These are phyloP conservation scores for Anthopleura sola DNA, from an alignment of 64 coral and sea anemone genomes.

Conservation along the genomic window DNA sequence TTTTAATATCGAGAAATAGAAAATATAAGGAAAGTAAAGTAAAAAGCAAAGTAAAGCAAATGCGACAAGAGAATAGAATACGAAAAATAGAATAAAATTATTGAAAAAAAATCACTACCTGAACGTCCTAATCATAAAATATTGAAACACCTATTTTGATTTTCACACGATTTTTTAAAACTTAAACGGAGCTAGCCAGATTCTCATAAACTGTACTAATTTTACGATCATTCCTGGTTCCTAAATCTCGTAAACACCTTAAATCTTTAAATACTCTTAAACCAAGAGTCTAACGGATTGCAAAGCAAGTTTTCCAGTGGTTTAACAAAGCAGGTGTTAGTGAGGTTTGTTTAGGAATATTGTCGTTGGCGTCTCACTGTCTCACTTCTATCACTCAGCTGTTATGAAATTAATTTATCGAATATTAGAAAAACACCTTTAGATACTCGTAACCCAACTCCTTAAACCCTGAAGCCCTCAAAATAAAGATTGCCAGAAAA, in stretches of 20 bases:
- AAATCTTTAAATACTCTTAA: neutral
- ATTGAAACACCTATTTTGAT: neutral
- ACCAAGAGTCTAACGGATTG: neutral
- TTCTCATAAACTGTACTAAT: neutral
- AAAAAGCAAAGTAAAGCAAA: neutral
- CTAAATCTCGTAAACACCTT: too few relatives aligned
- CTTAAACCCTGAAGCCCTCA: neutral
- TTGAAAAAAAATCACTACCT: neutral
- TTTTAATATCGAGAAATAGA: neutral
- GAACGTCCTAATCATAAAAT: neutral
- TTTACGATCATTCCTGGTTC: neutral
- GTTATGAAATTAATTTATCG: constrained; percentile 22
- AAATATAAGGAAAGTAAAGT: neutral
- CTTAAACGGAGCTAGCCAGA: neutral
- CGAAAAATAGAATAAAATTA: neutral
- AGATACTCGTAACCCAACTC: neutral
- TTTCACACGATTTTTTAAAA: neutral
- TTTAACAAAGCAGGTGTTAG: neutral
- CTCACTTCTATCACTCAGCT: constrained; percentile 8
- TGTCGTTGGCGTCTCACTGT: neutral
- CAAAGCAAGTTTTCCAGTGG: neutral
- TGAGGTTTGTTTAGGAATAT: neutral
- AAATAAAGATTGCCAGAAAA: neutral
- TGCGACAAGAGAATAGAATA: neutral
- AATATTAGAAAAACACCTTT: neutral